Base-by-base conservation (phyloP, 2,113 vertebrate genomes). In the Burhinus oedicnemus region DNA sequence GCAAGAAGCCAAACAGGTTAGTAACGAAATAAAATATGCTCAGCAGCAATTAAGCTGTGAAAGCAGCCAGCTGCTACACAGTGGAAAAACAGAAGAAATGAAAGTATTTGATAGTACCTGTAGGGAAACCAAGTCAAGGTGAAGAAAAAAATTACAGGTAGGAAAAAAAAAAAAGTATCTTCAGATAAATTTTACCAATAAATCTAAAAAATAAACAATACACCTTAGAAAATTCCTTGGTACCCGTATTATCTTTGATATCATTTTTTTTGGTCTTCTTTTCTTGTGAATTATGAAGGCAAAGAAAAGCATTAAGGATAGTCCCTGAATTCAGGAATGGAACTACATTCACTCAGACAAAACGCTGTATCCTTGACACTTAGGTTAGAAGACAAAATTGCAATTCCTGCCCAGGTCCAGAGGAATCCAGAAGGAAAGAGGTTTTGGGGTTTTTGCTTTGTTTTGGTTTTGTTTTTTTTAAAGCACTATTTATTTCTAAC, bases 1-100 rank as follows among this genome's bases (percentile, higher is more conserved):
- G 45, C 45, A 90, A 93, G 83, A 90, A 89, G 72, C 44, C 64
- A 94, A 95, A 88, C 85, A 94, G 72, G 88, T 90, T 90, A 62
- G 55, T 54, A 95, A 89, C 38, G 26, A 88, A 86, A 93, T 58
- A 86, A 74, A 88, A 87, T 71, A 81, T 2, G 18, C 44, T 82
- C 27, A n/a, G 60, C 64, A 78, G 55, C 40, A 87, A 93, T 84
- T 86, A 82, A 60, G 47, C 60, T 44, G 18, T 64, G 77, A 93
- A 90, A 94, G 42, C 54, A 85, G 49, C 32, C n/a, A 65, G 58
- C 32, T 68, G 40, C 70, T 66, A 69, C 29, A 55, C 29, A 45
- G 16, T 21, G 15, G 38, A 81, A 38, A 66, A 40, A 68, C 6
- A 81, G 42, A 58, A 89, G 58, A 78, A 68, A 81, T 20, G 0